phyloP scores from a whole-genome alignment of 2,888 invertebrate species.

The Habroteleia sp. region DNA sequence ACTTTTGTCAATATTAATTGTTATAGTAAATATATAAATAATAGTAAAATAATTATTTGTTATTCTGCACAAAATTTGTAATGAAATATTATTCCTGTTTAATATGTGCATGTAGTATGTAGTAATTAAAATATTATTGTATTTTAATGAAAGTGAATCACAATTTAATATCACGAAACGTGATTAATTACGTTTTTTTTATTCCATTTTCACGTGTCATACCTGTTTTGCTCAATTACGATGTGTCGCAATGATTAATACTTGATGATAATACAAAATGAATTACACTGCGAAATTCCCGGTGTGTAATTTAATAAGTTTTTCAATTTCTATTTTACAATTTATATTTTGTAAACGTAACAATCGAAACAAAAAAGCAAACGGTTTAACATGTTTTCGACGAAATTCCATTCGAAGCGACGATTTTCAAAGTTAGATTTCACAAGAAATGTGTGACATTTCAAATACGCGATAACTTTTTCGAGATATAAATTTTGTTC shows the following conservation, averaged over 20 bases:
- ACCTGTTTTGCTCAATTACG: constrained; percentile 20
- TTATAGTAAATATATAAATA: too few relatives aligned
- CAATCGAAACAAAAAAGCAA: constrained; percentile 2
- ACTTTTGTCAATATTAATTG: too few relatives aligned
- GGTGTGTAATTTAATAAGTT: not conserved
- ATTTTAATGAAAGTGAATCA: not conserved
- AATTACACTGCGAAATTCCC: constrained; percentile 3
- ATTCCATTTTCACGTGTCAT: constrained; percentile 3
- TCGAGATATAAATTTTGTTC: not conserved
- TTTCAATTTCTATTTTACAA: not conserved
- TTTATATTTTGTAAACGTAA: not conserved
- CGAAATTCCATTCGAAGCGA: not conserved
- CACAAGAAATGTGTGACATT: constrained; percentile 3
- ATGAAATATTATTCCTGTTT: too few relatives aligned
- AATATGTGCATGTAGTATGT: not conserved
- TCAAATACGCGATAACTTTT: constrained; percentile 11
- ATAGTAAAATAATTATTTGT: too few relatives aligned
- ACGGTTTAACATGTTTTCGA: not conserved
- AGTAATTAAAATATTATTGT: constrained; percentile 1
- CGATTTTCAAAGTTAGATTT: constrained; percentile 8
- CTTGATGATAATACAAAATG: constrained; percentile 7
- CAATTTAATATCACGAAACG: not conserved
- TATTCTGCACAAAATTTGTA: too few relatives aligned
- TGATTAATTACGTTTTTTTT: constrained; percentile 16
- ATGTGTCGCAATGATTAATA: constrained; percentile 14